Percentiles rank a stretch among this genome's conserved stretches.
Evolutionary conservation across 2,888 invertebrate genomes (phyloP).

Genomic region (Timema podura): DNA sequence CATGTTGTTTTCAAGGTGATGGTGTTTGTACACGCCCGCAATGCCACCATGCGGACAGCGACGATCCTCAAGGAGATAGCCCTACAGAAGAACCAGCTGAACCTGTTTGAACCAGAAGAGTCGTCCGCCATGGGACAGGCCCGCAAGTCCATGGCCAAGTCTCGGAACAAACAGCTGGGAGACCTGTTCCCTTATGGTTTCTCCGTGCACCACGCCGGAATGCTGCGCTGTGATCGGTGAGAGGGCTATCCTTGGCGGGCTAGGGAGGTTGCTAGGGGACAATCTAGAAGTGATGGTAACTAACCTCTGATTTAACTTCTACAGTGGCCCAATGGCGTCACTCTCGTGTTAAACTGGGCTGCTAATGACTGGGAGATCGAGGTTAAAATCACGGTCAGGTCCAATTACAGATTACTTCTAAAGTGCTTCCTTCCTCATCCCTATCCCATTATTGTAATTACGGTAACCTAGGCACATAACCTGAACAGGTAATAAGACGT

Average conservation of each 20-base stretch:
- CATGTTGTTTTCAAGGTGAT: slow-evolving; percentile 56
- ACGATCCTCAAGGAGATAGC: slow-evolving; percentile 79
- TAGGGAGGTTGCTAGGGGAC: too few relatives aligned
- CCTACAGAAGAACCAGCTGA: slow-evolving; percentile 65
- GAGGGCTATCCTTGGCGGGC: slow-evolving; percentile 23
- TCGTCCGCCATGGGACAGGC: slow-evolving; percentile 62
- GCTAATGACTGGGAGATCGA: too few relatives aligned
- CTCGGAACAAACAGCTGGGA: slow-evolving; percentile 74
- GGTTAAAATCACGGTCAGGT: too few relatives aligned
- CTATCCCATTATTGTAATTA: too few relatives aligned
- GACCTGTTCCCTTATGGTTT: slow-evolving; percentile 85
- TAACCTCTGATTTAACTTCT: too few relatives aligned
- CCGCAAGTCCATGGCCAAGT: slow-evolving; percentile 63
- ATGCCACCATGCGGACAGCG: slow-evolving; percentile 90
- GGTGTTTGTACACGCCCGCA: slow-evolving; percentile 98
- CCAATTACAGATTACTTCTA: too few relatives aligned
- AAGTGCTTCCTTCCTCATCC: too few relatives aligned
- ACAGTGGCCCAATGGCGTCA: too few relatives aligned
- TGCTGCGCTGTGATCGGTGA: slow-evolving; percentile 81
- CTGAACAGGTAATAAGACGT: too few relatives aligned
- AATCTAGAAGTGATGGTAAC: too few relatives aligned
- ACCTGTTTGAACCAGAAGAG: slow-evolving; percentile 64
- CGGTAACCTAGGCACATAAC: too few relatives aligned
- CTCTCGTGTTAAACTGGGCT: too few relatives aligned
- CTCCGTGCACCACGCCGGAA: slow-evolving; percentile 95